A percentile compares a stretch with the other conserved stretches of the same genome.
phyloP scores from a whole-genome alignment of 2,888 invertebrate genomes.

The Drosophila barbarae region DNA sequence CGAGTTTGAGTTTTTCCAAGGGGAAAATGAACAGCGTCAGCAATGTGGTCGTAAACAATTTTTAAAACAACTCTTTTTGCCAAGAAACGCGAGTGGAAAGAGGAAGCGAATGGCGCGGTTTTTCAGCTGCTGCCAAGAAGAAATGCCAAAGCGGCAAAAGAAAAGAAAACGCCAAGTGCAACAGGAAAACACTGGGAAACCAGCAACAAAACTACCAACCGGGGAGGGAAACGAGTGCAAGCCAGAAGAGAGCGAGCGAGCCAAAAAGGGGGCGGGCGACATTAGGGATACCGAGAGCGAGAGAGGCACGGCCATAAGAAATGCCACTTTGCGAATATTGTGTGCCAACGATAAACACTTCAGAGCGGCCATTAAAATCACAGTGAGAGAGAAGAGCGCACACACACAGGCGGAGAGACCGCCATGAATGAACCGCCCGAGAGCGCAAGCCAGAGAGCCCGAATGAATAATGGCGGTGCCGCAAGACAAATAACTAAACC shows the following conservation, averaged over 20 bases:
- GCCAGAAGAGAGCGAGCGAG: conserved; percentile 34
- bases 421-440: conserved; percentile 50
- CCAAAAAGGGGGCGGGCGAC: conserved; percentile 46
- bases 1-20: conserved; percentile 50
- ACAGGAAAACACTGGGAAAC: conserved; percentile 50
- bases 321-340: conserved; percentile 77
- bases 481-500: conserved; percentile 76
- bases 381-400: conserved; percentile 48
- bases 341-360: conserved; percentile 79
- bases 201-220: conserved; percentile 48
- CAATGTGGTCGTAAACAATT: conserved; percentile 66
- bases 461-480: conserved; percentile 79
- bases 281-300: conserved; percentile 23
- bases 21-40: conserved; percentile 70
- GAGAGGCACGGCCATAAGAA: conserved; percentile 67
- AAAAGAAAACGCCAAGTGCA: conserved; percentile 61
- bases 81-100: conserved; percentile 52
- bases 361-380: conserved; percentile 80
- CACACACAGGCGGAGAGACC: conserved; percentile 23
- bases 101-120: conserved; percentile 66
- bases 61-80: conserved; percentile 75
- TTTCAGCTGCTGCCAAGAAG: conserved; percentile 71
- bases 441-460: conserved; percentile 45
- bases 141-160: conserved; percentile 21
- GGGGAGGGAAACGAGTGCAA: conserved; percentile 23